phyloP scores from a whole-genome alignment of 2,797 vertebrate species.

The Benthosema pterotum region DNA sequence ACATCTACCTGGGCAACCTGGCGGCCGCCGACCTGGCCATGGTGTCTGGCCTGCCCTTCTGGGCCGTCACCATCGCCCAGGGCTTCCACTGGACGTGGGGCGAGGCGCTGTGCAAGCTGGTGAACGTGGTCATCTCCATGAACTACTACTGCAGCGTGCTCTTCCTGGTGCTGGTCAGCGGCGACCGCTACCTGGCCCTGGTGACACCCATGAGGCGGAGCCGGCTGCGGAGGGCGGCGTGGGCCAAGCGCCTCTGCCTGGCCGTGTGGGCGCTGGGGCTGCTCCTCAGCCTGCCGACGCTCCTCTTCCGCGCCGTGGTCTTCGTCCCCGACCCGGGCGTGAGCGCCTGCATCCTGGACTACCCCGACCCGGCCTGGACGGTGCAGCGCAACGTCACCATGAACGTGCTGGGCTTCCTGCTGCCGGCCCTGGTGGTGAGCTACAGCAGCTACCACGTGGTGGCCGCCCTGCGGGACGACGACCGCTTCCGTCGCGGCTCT shows the following conservation, averaged over 20 bases:
- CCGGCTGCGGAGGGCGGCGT: conserved; percentile 71
- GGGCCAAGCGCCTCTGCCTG: conserved; percentile 82
- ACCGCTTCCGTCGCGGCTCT: conserved; percentile 58
- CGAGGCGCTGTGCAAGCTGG: conserved; percentile 79
- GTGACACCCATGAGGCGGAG: conserved; percentile 85
- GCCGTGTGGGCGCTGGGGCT: conserved; percentile 80
- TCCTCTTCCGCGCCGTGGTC: conserved; percentile 76
- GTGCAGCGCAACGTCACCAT: conserved; percentile 75
- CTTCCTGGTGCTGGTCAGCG: conserved; percentile 86
- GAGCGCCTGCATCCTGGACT: conserved; percentile 74
- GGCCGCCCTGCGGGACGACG: conserved; percentile 71
- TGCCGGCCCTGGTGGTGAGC: conserved; percentile 76
- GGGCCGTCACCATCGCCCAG: conserved; percentile 81
- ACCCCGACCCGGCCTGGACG: conserved; percentile 75
- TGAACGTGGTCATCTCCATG: conserved; percentile 78
- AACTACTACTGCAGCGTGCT: conserved; percentile 86
- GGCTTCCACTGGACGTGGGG: conserved; percentile 85
- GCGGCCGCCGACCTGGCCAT: conserved; percentile 85
- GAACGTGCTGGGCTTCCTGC: conserved; percentile 82
- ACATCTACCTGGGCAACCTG: conserved; percentile 89
- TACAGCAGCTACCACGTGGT: conserved; percentile 82
- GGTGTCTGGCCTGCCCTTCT: conserved; percentile 85
- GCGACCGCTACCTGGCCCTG: conserved; percentile 89
- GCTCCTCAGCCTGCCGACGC: conserved; percentile 78
- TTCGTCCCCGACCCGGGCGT: conserved; percentile 22